Evolutionary conservation across 1,140 invertebrate species (phyloP).

Genomic region (Holcopasites calliopsidis): DNA sequence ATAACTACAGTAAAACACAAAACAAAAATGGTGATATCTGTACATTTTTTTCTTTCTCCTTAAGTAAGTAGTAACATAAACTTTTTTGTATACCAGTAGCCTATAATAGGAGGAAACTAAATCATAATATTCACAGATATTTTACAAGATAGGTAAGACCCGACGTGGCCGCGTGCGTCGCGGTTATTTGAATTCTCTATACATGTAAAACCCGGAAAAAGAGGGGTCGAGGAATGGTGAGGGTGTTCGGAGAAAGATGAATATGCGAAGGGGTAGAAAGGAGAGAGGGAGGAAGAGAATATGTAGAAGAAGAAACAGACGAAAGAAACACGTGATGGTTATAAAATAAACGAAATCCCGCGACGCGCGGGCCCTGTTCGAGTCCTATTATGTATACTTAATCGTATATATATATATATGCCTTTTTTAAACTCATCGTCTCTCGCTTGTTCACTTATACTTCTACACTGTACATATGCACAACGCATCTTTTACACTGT

Average conservation of each 20-base stretch:
- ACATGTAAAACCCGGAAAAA: slow-evolving; percentile 12
- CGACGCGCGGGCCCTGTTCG: slow-evolving; percentile 68
- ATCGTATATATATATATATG: slow-evolving; percentile 74
- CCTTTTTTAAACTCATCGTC: slow-evolving; percentile 55
- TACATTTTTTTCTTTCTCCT: slow-evolving; percentile 76
- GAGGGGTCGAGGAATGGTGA: background rate
- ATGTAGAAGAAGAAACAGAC: slow-evolving; percentile 19
- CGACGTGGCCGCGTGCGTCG: slow-evolving; percentile 67
- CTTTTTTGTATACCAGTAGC: slow-evolving; percentile 77
- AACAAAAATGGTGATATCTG: slow-evolving; percentile 80
- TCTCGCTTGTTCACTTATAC: slow-evolving; percentile 69
- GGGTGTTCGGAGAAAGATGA: background rate
- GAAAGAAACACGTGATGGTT: slow-evolving; percentile 21
- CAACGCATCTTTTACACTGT: slow-evolving; percentile 80
- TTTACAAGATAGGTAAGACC: slow-evolving; percentile 78
- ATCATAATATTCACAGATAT: slow-evolving; percentile 81
- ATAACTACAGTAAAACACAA: slow-evolving; percentile 81
- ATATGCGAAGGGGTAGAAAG: background rate
- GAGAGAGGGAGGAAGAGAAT: background rate
- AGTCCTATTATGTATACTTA: slow-evolving; percentile 70
- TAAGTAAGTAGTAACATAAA: slow-evolving; percentile 79
- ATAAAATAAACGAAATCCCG: slow-evolving; percentile 42
- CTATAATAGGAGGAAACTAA: slow-evolving; percentile 80
- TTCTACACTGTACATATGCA: slow-evolving; percentile 80
- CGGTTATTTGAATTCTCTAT: slow-evolving; percentile 24